Base-by-base conservation (phyloP, 2,888 invertebrate species). In the Acleris holmiana region DNA sequence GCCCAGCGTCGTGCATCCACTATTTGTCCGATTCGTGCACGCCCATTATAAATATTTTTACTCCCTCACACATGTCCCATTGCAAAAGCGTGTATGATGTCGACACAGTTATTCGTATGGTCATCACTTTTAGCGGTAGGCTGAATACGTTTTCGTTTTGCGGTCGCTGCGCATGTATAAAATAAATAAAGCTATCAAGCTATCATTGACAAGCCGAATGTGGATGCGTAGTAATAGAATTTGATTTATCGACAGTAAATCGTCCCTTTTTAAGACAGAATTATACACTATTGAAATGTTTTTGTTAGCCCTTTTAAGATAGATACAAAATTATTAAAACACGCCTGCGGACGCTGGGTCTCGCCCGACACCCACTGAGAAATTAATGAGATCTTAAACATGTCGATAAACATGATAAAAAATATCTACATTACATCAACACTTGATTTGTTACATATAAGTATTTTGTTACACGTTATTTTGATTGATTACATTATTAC, bases 1-100 rank as follows among this genome's bases (percentile, higher is more conserved):
- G 86, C 73, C 71, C 69, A 77, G 69, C 82, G 81, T 89, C 89
- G 89, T 89, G 91, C 83, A 73, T 76, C 74, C 71, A 82, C 85
- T 81, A 88, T 90, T 87, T 86, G 74, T 73, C 70, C 72, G 81
- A 84, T 84, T 88, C 80, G 80, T 82, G 83, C 72, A 71, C 75
- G 80, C 76, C 82, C 81, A 86, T 86, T 85, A 75, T 71, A 70
- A 41, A 67, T 62, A 62, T 54, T 58, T 57, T 53, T 55, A 40
- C 54, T 48, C 61, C 18, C 64, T 59, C 61, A 73, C 71, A 85
- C 80, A 79, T 78, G 76, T 78, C 77, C 78, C 73, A 79, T 83
- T 80, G 83, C 83, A 81, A 82, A 82, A 81, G 75, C 75, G 75
- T 77, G 79, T 82, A 79, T 74, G 76, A 68, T 71, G 76, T 83